Base-by-base conservation (phyloP, 1,140 invertebrate genomes). In the Rhizoglyphus robini region DNA sequence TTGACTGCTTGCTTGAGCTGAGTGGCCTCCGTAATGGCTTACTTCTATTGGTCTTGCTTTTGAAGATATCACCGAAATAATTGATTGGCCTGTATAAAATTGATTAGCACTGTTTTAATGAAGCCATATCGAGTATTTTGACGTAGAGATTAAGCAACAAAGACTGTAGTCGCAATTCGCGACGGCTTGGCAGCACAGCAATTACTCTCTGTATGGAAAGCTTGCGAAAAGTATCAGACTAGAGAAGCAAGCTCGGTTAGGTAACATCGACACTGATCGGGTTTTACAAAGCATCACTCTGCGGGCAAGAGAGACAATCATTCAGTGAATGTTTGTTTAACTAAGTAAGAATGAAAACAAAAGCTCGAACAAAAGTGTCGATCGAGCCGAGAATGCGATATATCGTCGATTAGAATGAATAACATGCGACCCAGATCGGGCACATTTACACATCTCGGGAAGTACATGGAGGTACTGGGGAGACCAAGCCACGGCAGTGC, bases 1-100 rank as follows among this genome's bases (percentile, higher is more conserved):
- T 60, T 15, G 58, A 60, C 29, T 60, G 58, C 29, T 60, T 60
- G 30, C 58, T 34, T 34, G 58, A 60, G 29, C 58, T 60, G n/a
- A 60, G 29, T 60, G 58, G 58, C 2, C 58, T 1, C 2, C 58
- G 3, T 2, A 32, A 60, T 34, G 58, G 51, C 20, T 54, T 54
- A 46, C 36, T 15, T 27, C 29, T 34, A n/a, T 38, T 60, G 58
- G 15, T n/a, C 36, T 60, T 11, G n/a, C 13, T 23, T n/a, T 29
- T 29, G 13, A 29, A 29, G 58, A 29, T 60, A 46, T 29, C 15
- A 27, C 15, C 15, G 13, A 60, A 60, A 46, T 32, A 13, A n/a
- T 60, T n/a, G n/a, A n/a, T n/a, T 38, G 15, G 13, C 48, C 15
- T 51, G 23, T 2, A 20, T 46, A n/a, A 46, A n/a, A 51, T 23